Conservation (phyloP, 2,797 vertebrate species). For the Neomorphus geoffroyi region DNA sequence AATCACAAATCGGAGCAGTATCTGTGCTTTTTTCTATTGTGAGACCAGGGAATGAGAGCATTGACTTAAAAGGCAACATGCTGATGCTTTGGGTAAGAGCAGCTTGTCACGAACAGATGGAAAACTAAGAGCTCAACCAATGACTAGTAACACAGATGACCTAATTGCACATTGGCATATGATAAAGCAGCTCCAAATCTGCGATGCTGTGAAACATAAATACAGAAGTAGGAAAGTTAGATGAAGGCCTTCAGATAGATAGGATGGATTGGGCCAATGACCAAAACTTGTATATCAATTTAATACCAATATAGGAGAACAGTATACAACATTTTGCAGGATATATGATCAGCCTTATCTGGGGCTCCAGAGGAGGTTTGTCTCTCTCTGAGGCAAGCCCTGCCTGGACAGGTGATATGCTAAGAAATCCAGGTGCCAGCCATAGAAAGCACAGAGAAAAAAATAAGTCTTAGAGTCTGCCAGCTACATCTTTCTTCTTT, state of each 20-base stretch:
- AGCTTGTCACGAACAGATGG: neutral
- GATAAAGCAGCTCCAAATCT: neutral
- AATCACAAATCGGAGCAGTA: neutral
- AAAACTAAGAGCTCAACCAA: neutral
- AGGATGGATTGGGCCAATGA: neutral
- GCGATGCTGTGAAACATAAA: neutral
- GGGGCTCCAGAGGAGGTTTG: neutral
- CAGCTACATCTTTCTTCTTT: neutral
- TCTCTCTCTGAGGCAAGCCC: neutral
- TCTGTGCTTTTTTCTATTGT: neutral
- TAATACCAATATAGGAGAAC: neutral
- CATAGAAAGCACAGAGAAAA: neutral
- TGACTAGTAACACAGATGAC: neutral
- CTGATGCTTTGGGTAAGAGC: neutral
- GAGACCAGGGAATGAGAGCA: neutral
- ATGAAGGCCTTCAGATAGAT: neutral
- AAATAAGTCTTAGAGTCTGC: neutral
- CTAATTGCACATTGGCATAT: neutral
- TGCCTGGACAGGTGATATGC: neutral
- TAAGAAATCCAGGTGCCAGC: neutral
- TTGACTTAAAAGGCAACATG: neutral
- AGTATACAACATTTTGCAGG: neutral
- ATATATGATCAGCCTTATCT: neutral
- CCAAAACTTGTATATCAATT: neutral
- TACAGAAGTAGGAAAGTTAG: neutral